Evolutionary conservation across 2,888 invertebrate species (phyloP).

Genomic region (Nasonovia ribisnigri): DNA sequence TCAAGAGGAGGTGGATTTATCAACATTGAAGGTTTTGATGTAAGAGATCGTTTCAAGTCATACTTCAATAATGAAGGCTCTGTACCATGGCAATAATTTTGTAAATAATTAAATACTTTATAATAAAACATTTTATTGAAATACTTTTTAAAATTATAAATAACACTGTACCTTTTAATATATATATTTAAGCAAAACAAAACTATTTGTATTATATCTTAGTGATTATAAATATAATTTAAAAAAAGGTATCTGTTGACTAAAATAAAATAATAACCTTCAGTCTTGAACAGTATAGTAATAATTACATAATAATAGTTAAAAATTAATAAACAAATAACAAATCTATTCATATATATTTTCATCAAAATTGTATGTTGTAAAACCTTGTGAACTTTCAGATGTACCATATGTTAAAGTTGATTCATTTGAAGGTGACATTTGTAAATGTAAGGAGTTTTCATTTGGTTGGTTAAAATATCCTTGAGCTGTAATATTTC

Average conservation of each 20-base stretch:
- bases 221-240: background rate
- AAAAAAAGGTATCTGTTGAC: background rate
- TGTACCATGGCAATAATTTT: slow-evolving; percentile 8
- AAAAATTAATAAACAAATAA: background rate
- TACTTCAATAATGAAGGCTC: slow-evolving; percentile 43
- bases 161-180: background rate
- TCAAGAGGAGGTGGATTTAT: slow-evolving; percentile 29
- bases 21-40: slow-evolving; percentile 38
- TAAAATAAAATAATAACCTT: slow-evolving; percentile 4
- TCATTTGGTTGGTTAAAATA: slow-evolving; percentile 31
- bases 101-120: slow-evolving; percentile 12
- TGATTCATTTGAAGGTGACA: slow-evolving; percentile 33
- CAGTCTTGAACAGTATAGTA: background rate
- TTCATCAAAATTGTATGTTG: slow-evolving; percentile 23
- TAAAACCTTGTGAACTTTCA: slow-evolving; percentile 24
- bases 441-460: background rate
- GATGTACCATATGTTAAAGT: slow-evolving; percentile 21
- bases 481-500: slow-evolving; percentile 6
- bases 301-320: background rate
- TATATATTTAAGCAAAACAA: background rate
- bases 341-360: background rate
- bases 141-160: background rate
- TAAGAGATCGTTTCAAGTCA: background rate
- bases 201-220: background rate
- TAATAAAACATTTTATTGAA: slow-evolving; percentile 28